Evolutionary conservation across 1,140 invertebrate species (phyloP).

Genomic region (Branchinecta lynchi): DNA sequence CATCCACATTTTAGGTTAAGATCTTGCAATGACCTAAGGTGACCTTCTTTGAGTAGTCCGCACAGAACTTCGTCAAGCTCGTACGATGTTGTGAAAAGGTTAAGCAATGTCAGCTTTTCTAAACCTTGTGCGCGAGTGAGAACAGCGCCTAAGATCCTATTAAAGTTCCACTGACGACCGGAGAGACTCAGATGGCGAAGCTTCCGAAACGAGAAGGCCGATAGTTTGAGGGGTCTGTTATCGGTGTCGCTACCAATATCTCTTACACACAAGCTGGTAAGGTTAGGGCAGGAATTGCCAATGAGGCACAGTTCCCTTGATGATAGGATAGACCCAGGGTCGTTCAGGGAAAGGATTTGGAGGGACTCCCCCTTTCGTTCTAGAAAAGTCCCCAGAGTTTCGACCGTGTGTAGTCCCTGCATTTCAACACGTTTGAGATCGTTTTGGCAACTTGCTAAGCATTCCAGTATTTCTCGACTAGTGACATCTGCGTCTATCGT

Average conservation of each 20-base stretch:
- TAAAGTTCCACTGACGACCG: background rate
- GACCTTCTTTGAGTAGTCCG: background rate
- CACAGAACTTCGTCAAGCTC: background rate
- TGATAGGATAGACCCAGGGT: background rate
- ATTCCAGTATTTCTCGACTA: background rate
- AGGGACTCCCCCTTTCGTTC: constrained; percentile 8
- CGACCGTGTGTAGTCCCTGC: background rate
- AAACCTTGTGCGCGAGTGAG: background rate
- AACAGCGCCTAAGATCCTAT: background rate
- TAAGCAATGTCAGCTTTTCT: background rate
- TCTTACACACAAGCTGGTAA: background rate
- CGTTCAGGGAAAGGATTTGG: background rate
- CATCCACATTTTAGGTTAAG: background rate
- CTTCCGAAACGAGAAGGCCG: background rate
- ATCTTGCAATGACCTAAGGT: background rate
- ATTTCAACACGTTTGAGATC: background rate
- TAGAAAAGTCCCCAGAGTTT: background rate
- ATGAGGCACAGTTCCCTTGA: background rate
- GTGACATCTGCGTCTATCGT: background rate
- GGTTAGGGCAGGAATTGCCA: constrained; percentile 11
- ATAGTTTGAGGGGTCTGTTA: background rate
- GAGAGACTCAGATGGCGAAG: constrained; percentile 3
- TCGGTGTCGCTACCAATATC: background rate
- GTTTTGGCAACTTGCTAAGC: background rate
- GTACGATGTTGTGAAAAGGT: background rate